Conservation (phyloP, 2,888 invertebrate genomes). For the Mayetiola destructor region DNA sequence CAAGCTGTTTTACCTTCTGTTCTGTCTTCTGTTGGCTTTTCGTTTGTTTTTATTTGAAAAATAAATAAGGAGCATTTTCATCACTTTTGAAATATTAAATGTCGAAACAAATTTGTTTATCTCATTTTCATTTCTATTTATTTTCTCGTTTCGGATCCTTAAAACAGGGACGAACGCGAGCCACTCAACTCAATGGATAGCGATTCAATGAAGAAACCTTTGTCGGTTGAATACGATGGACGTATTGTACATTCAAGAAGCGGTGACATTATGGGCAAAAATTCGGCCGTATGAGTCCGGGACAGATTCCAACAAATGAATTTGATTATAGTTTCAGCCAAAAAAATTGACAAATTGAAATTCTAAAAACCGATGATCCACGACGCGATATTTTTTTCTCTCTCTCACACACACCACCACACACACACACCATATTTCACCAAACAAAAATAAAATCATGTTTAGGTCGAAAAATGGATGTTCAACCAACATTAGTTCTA, state of each 20-base stretch:
- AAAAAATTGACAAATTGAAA: no score
- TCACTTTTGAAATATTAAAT: neutral
- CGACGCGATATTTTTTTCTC: no score
- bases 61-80: neutral
- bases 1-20: no score
- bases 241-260: constrained; percentile 69
- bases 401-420: no score
- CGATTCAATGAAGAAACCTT: constrained; percentile 57
- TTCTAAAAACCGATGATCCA: no score
- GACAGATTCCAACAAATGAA: neutral
- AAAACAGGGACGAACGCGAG: constrained; percentile 61
- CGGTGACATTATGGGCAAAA: constrained; percentile 73
- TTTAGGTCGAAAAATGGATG: no score
- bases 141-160: neutral
- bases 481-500: no score
- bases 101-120: neutral
- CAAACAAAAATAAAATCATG: no score
- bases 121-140: no score
- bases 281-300: constrained; percentile 55
- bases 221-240: constrained; percentile 69
- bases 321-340: neutral
- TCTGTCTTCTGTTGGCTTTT: no score
- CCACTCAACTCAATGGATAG: constrained; percentile 43
- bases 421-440: no score
- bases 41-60: neutral